Conservation (phyloP, 2,113 vertebrate species). For the Mormyrus iriodes region DNA sequence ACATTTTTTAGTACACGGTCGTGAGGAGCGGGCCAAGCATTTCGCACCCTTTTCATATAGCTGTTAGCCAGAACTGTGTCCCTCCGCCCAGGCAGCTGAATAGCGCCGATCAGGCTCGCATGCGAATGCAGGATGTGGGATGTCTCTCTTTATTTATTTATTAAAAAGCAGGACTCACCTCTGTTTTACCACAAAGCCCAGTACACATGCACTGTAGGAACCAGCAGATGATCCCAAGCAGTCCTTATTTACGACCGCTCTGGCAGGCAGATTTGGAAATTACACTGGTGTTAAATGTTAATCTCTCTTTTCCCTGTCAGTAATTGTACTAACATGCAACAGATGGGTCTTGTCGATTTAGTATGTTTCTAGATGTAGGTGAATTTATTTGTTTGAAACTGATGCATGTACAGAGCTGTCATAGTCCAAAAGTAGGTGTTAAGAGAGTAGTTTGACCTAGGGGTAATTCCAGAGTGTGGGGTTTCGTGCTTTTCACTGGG, state of each 20-base stretch:
- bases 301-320: conserved; percentile 31
- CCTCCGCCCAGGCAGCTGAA: background rate
- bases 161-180: background rate
- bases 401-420: background rate
- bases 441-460: background rate
- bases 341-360: conserved; percentile 37
- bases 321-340: conserved; percentile 35
- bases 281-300: conserved; percentile 34
- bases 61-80: background rate
- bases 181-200: background rate
- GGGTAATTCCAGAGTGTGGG: background rate
- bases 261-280: conserved; percentile 35
- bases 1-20: background rate
- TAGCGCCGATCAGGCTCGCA: background rate
- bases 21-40: background rate
- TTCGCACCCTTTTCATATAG: background rate
- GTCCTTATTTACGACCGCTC: conserved; percentile 32
- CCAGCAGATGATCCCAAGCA: conserved; percentile 11
- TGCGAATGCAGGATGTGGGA: background rate
- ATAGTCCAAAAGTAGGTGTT: background rate
- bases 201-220: conserved; percentile 9
- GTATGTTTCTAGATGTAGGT: conserved; percentile 18
- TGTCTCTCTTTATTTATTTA: conserved; percentile 6
- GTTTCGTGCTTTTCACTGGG: background rate
- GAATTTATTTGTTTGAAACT: conserved; percentile 32